phyloP scores from a whole-genome alignment of 2,113 vertebrate genomes.

The Acrocephalus kingi region DNA sequence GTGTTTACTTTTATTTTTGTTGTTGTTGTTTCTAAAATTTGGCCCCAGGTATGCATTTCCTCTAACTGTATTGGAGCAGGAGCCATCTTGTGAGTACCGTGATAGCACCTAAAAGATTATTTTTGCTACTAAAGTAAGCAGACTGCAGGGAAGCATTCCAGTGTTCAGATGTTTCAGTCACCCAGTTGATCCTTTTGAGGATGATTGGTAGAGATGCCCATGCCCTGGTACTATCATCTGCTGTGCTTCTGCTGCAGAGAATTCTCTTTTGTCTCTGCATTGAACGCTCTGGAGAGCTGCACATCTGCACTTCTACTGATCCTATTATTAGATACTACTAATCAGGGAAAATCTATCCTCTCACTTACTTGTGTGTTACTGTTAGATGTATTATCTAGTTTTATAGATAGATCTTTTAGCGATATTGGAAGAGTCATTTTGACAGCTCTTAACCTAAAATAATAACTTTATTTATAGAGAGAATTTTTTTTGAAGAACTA shows the following conservation, averaged over 20 bases:
- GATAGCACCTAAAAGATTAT: neutral
- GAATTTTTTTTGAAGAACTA: rapidly evolving
- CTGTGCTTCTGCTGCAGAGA: neutral
- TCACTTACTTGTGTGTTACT: neutral
- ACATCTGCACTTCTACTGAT: neutral
- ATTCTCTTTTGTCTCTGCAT: neutral
- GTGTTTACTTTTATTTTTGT: rapidly evolving
- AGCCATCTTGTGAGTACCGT: neutral
- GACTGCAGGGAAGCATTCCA: neutral
- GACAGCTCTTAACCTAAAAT: neutral
- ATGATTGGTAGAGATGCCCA: neutral
- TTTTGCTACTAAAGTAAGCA: neutral
- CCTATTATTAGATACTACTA: neutral
- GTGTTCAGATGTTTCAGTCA: neutral
- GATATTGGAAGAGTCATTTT: neutral
- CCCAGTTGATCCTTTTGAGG: neutral
- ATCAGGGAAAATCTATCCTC: neutral
- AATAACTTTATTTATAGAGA: neutral
- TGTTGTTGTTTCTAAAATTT: neutral
- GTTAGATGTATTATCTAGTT: neutral
- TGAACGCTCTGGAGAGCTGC: neutral
- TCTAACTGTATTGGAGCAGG: neutral
- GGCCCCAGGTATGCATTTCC: neutral
- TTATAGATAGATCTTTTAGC: neutral
- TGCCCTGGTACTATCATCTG: neutral